These are phyloP conservation scores for Campaea margaritaria DNA, from an alignment of 2,888 invertebrate genomes.

Conservation along the genomic window DNA sequence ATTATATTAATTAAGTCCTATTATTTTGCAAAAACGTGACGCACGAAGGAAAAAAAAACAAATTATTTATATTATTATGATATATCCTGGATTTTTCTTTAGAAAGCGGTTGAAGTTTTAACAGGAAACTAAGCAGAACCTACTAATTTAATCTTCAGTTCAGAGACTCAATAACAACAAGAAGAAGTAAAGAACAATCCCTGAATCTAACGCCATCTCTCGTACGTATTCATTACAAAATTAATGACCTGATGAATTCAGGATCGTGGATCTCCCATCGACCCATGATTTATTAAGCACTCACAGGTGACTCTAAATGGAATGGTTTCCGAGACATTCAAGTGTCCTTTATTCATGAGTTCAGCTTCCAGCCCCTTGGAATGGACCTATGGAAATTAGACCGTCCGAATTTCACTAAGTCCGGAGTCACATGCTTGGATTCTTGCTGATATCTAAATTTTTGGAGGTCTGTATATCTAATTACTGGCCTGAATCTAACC, in stretches of 20 bases:
- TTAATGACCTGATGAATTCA: conserved; percentile 29
- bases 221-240: conserved; percentile 28
- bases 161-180: neutral
- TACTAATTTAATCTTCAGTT: no score
- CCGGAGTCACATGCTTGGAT: conserved; percentile 27
- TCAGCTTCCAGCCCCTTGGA: conserved; percentile 39
- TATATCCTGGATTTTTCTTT: no score
- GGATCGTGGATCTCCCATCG: conserved; percentile 20
- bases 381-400: conserved; percentile 50
- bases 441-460: conserved; percentile 15
- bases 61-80: no score
- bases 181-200: neutral
- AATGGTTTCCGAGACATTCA: conserved; percentile 43
- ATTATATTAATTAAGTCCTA: no score
- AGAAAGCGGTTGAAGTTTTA: no score
- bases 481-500: no score
- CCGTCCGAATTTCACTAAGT: conserved; percentile 48
- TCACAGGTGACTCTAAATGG: conserved; percentile 35
- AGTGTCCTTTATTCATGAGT: conserved; percentile 55
- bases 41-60: no score
- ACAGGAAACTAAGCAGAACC: no score
- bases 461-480: no score
- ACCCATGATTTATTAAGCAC: conserved; percentile 36
- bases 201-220: neutral
- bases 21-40: no score